These are phyloP conservation scores for Hemichromis elongatus DNA, from an alignment of 2,113 vertebrate species.

Conservation along the genomic window DNA sequence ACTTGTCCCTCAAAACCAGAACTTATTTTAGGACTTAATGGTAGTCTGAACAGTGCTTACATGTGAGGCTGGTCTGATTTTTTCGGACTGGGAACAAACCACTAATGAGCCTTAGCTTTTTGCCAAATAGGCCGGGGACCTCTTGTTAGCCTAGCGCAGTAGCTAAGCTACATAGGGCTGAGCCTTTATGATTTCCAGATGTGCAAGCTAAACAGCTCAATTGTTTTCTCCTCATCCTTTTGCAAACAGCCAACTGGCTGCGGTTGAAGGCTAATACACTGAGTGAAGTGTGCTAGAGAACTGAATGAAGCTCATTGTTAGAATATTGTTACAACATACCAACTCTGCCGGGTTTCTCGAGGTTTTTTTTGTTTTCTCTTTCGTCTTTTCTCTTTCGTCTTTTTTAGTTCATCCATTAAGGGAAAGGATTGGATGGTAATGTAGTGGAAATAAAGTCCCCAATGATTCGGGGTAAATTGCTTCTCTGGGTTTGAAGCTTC, in stretches of 20 bases:
- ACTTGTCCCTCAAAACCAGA: not conserved
- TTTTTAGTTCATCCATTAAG: constrained; percentile 3
- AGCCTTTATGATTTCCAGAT: constrained; percentile 64
- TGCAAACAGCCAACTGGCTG: constrained; percentile 21
- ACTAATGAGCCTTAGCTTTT: constrained; percentile 34
- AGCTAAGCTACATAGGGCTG: constrained; percentile 9
- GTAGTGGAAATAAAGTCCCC: constrained; percentile 12
- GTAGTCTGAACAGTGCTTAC: not conserved
- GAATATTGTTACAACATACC: not conserved
- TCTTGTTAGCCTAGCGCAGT: constrained; percentile 22
- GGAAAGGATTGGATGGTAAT: constrained; percentile 1
- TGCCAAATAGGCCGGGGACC: not conserved
- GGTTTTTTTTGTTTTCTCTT: not conserved
- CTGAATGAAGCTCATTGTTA: constrained; percentile 58
- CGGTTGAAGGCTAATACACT: not conserved
- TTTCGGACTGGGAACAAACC: constrained; percentile 32
- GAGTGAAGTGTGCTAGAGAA: not conserved
- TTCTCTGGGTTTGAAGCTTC: constrained; percentile 3
- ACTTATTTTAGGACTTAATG: constrained; percentile 19
- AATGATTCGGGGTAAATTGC: constrained; percentile 5
- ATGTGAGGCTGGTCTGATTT: not conserved
- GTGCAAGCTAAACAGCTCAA: constrained; percentile 44
- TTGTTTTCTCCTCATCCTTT: constrained; percentile 45
- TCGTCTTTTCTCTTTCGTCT: not conserved
- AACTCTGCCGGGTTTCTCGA: constrained; percentile 6